phyloP scores from a whole-genome alignment of 2,113 vertebrate species.

The Rhinolophus sinicus region DNA sequence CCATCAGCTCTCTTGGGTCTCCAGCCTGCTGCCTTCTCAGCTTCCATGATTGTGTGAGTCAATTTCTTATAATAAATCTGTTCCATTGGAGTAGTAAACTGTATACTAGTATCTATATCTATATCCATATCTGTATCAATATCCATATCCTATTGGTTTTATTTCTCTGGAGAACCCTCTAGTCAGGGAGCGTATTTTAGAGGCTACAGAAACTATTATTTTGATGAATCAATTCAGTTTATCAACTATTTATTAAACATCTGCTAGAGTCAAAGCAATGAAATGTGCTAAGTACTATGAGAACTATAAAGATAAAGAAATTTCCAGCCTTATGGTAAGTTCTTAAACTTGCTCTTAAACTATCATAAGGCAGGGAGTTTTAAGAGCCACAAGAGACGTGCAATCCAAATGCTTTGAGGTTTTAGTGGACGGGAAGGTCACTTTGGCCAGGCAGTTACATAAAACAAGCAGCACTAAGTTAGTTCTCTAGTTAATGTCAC shows the following conservation, averaged over 20 bases:
- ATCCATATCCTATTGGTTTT: not conserved
- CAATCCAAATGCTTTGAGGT: not conserved
- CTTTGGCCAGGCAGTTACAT: not conserved
- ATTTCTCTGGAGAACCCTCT: not conserved
- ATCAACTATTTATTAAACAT: slow-evolving; percentile 34
- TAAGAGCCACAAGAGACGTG: not conserved
- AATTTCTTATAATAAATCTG: not conserved
- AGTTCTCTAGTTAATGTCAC: not conserved
- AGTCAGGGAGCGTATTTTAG: not conserved
- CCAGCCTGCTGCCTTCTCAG: not conserved
- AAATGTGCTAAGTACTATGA: slow-evolving; percentile 2
- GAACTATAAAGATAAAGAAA: slow-evolving; percentile 42
- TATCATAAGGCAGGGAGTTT: not conserved
- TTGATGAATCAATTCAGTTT: slow-evolving; percentile 36
- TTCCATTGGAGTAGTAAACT: not conserved
- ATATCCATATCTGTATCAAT: not conserved
- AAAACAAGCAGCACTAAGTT: not conserved
- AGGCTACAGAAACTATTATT: slow-evolving; percentile 8
- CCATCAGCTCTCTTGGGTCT: not conserved
- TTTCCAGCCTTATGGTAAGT: not conserved
- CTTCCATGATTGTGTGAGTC: not conserved
- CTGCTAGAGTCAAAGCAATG: slow-evolving; percentile 5
- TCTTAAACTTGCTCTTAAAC: slow-evolving; percentile 40
- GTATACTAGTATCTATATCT: not conserved
- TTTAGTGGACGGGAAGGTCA: not conserved